Evolutionary conservation across 1,140 invertebrate species (phyloP), one percentile per base, ranked within the genome.

Genomic region (Aphaenogaster rudis): DNA sequence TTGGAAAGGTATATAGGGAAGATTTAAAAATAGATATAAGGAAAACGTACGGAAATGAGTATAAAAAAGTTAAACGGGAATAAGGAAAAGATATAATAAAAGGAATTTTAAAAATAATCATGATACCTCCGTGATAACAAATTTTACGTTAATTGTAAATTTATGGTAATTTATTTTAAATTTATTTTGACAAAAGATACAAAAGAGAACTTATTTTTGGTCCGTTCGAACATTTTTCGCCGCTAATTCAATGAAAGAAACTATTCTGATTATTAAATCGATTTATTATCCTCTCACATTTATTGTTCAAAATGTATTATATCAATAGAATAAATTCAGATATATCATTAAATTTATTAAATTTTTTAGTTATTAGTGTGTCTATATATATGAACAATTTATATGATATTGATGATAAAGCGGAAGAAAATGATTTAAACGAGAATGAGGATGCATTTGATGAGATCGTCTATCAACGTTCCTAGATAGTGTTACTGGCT

Each of bases 381-480:
- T 50, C 15, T 33, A 28, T 9, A 0, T 59, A 61, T 59, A 45
- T 61, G 0, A 76, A 57, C 17, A 74, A 59, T 76, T 84, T 76
- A 72, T 54, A 28, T 61, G 13, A 84, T 39, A 50, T 76, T 69
- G 36, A 82, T 21, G 42, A 63, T 76, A 74, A 76, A 84, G 13
- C n/a, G 33, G 33, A 61, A 79, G 17, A 74, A 50, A 69, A 69
- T 69, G 21, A 50, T 84, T 50, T 59, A 33, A 33, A 39, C 28
- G 69, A 50, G 36, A 84, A 84, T 39, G 69, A 61, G 54, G 48
- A 3, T 61, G 42, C 28, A 57, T 61, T 84, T 76, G 54, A 84
- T 76, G 69, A 84, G 80, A 74, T 84, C 80, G 80, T 84, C 80
- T 74, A 84, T 84, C 80, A 84, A 84, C 52, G 39, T 57, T 54